Base-by-base conservation (phyloP, 2,797 vertebrate species). In the Fistularia commersonii region DNA sequence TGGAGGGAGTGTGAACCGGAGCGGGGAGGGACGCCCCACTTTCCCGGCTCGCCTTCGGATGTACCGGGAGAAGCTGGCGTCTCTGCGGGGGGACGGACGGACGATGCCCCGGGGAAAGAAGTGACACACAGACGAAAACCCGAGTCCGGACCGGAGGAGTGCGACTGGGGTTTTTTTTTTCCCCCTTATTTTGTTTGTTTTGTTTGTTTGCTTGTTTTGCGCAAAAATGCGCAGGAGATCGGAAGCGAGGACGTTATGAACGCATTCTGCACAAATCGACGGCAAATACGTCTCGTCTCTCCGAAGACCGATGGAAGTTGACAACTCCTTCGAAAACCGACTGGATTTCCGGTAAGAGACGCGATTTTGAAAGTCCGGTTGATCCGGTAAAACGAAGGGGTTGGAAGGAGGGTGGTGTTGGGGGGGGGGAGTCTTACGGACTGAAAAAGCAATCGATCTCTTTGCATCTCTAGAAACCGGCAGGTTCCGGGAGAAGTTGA, bases 301-400 rank as follows among this genome's bases (percentile, higher is more conserved):
- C 11, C 62, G 43, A 61, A 74, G 59, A 72, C 85, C 61, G 65
- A 88, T 89, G 90, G 84, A 83, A 82, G 79, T 66, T 67, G 83
- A 77, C 72, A 72, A 46, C 56, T 57, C 61, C 66, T 42, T 68
- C 39, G 72, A 76, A 59, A 76, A 63, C 56, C 82, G 57, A 8
- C 61, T 54, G 63, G 59, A 61, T 82, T 67, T 72, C 67, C 78
- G 87, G 89, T 90, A 66, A 80, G 86, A 51, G 8, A 8, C 45
- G 31, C 5, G 10, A 15, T 8, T 1, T 5, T 2, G 10, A 13
- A 1, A 63, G 45, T 48, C 10, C 39, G n/a, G 23, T 40, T 5
- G 12, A 35, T 48, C 1, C 6, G 36, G 6, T 8, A 15, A 33
- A 13, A 23, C 3, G 8, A 46, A 13, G n/a, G 9, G 13, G n/a